Base-by-base conservation (phyloP, 1,140 invertebrate species). In the Pollicipes pollicipes region DNA sequence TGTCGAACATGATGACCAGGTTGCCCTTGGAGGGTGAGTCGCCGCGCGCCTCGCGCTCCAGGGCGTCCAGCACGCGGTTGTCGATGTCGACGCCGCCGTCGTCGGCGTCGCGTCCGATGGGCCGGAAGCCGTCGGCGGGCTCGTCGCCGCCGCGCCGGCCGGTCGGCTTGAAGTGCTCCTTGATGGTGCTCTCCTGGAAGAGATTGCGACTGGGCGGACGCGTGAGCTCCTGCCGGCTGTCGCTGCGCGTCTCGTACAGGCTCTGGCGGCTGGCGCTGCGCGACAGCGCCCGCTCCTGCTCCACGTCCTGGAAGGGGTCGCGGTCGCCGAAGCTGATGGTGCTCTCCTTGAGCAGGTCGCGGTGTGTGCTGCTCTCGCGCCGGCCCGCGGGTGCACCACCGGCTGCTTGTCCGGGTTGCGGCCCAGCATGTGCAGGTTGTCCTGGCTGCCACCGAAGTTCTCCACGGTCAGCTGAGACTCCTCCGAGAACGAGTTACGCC, bases 371-470 rank as follows among this genome's bases (percentile, higher is more conserved):
- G 35, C 69, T 72, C 30, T 70, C 66, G 10, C 72, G 68, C 17
- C 70, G 69, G 70, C 73, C n/a, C 71, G 72, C n/a, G 69, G 32
- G 73, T 76, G 75, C 27, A 83, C 81, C 17, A 83, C 85, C 3
- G 86, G 79, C 74, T 87, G 88, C 79, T 92, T 92, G 79, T 90
- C 89, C 0, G 89, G 88, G 82, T 92, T 88, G 75, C 82, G 83
- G 63, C 83, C 84, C 75, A 83, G 83, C 75, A 84, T 83, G 78
- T 83, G 86, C 76, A 84, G 79, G 76, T 86, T 87, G 77, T 83
- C 90, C 83, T 91, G 89, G 58, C 77, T 77, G 86, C 90, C 91
- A 32, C 91, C 91, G 81, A 95, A 93, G 80, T 95, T 93, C 82
- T 95, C 91, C 32, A 93, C 88, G 0, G 91, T 93, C 72, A 95